A percentile compares a stretch with the other conserved stretches of the same genome.
phyloP scores from a whole-genome alignment of 2,888 invertebrate genomes.

The Nesidiocoris tenuis region DNA sequence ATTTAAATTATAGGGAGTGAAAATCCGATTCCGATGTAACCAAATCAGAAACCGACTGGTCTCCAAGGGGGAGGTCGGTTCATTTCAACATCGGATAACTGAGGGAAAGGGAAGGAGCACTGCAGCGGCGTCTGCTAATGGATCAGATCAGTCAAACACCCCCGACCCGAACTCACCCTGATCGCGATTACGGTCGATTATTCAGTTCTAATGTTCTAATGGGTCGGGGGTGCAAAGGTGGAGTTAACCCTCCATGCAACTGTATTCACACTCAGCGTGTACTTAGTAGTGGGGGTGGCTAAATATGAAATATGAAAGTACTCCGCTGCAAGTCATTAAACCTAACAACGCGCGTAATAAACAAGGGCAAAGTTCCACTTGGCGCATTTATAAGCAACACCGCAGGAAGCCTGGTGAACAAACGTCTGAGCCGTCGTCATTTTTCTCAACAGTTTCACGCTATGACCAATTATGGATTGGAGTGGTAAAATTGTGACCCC shows the following conservation, averaged over 20 bases:
- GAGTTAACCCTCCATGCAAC: neutral
- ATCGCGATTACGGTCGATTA: slow-evolving; percentile 37
- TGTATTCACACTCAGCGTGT: neutral
- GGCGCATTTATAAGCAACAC: neutral
- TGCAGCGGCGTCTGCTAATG: neutral
- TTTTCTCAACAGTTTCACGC: too few relatives aligned
- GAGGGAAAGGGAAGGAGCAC: neutral
- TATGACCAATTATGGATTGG: too few relatives aligned
- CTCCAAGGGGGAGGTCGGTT: neutral
- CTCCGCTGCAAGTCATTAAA: neutral
- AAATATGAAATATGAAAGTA: neutral
- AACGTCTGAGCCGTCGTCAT: too few relatives aligned
- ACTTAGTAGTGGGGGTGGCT: neutral
- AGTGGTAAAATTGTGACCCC: too few relatives aligned
- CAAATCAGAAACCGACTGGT: neutral
- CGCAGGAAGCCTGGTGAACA: too few relatives aligned
- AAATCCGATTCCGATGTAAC: neutral
- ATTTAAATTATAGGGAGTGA: neutral
- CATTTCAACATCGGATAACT: neutral
- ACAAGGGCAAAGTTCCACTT: neutral
- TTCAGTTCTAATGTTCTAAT: slow-evolving; percentile 22
- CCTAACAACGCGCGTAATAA: neutral
- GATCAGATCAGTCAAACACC: slow-evolving; percentile 1
- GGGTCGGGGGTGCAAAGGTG: neutral
- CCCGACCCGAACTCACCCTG: neutral